These are phyloP conservation scores for Stegostoma tigrinum DNA, from an alignment of 2,113 vertebrate genomes.

Conservation along the genomic window DNA sequence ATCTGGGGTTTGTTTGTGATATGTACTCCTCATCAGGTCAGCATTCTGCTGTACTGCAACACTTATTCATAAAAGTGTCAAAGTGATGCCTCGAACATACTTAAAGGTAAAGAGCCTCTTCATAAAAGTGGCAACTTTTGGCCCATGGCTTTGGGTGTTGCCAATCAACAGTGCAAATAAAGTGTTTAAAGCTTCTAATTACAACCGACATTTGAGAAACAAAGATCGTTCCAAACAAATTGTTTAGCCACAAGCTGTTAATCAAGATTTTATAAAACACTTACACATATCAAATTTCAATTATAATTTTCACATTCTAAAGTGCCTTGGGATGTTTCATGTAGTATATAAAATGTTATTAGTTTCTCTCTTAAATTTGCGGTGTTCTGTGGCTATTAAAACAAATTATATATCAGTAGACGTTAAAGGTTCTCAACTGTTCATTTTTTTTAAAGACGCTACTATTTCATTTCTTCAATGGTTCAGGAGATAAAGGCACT, in stretches of 20 bases:
- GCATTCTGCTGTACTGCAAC: background rate
- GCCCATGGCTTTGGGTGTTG: background rate
- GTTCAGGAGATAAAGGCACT: background rate
- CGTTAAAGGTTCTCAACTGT: background rate
- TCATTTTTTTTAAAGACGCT: background rate
- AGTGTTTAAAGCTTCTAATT: background rate
- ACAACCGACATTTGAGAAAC: background rate
- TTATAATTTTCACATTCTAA: background rate
- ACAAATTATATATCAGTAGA: background rate
- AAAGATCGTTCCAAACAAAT: background rate
- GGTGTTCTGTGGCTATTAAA: background rate
- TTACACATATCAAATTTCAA: background rate
- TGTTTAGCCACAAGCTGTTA: background rate
- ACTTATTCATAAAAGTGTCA: background rate
- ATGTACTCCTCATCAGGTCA: background rate
- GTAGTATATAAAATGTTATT: background rate
- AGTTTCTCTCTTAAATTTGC: background rate
- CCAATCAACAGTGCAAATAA: background rate
- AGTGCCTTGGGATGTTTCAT: background rate
- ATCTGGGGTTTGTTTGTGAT: slow-evolving; percentile 16
- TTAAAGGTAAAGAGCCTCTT: background rate
- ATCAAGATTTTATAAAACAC: background rate
- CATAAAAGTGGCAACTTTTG: background rate
- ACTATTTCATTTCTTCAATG: background rate
- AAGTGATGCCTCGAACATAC: background rate